Evolutionary conservation across 2,888 invertebrate genomes (phyloP), one percentile per base, ranked within the genome.

Genomic region (Eremobia ochroleuca): DNA sequence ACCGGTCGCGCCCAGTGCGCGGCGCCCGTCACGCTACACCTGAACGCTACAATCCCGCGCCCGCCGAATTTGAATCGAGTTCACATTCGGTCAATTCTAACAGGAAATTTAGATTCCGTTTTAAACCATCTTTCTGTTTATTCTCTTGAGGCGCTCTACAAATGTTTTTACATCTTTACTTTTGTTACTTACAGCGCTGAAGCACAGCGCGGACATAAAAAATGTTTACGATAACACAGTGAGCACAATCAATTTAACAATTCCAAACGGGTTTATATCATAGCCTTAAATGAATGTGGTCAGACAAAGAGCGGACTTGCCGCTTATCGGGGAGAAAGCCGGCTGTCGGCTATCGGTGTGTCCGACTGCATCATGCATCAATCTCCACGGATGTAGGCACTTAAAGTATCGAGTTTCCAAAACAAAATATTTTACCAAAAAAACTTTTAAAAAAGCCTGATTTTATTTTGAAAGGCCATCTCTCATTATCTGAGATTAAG

Each of bases 261-360:
- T 92, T 91, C 91, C 76, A 81, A 89, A 88, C 87, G 90, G 90
- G 92, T 93, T 94, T 94, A 92, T 93, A 95, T 94, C 93, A 94
- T 91, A 91, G 91, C 88, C 87, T 92, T 88, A 90, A 94, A 94
- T 95, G 95, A 96, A 96, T 96, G 95, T 92, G 92, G 92, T 92
- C 93, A 93, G 92, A 95, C 95, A 95, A 95, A 94, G 93, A 92
- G 92, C 88, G 88, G 89, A 89, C 86, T 86, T 87, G 90, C 90
- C 90, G 92, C 93, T 96, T 96, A 96, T 96, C 95, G 92, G 82
- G 91, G 95, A 94, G 95, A 96, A 95, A 95, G 95, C 94, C 91
- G 91, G 89, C 85, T 87, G 90, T 89, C 87, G 89, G 87, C 82
- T 85, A 88, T 89, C 87, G 83, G 78, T 85, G 81, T 88, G 85